Conservation (phyloP, 2,113 vertebrate genomes). For the Pteronura brasiliensis region DNA sequence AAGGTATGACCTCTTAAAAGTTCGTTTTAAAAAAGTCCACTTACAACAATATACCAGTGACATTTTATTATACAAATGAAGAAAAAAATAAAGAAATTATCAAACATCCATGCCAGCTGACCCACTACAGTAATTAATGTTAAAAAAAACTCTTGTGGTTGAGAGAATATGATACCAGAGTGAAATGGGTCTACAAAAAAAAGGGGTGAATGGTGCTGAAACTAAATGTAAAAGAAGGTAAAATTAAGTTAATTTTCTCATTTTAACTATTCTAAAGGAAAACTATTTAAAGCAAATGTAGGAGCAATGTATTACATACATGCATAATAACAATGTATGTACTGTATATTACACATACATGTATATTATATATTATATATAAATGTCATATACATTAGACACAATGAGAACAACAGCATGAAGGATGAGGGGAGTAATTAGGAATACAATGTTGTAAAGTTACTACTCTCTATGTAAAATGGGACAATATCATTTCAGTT, state of each 20-base stretch:
- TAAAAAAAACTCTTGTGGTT: not conserved
- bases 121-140: not conserved
- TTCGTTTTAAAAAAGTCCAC: not conserved
- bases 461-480: not conserved
- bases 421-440: not conserved
- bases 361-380: no score
- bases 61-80: not conserved
- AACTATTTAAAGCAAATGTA: not conserved
- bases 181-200: not conserved
- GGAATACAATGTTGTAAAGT: not conserved
- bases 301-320: not conserved
- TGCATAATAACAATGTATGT: not conserved
- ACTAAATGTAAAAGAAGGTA: not conserved
- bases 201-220: not conserved
- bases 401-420: not conserved
- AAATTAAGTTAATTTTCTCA: not conserved
- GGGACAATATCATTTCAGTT: not conserved
- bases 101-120: not conserved
- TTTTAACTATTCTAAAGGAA: not conserved
- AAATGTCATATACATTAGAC: not conserved
- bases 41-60: not conserved
- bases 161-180: not conserved
- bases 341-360: no score
- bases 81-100: not conserved
- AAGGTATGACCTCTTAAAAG: not conserved